Evolutionary conservation across 2,888 invertebrate species (phyloP).

Genomic region (Andricus quercusramuli): DNA sequence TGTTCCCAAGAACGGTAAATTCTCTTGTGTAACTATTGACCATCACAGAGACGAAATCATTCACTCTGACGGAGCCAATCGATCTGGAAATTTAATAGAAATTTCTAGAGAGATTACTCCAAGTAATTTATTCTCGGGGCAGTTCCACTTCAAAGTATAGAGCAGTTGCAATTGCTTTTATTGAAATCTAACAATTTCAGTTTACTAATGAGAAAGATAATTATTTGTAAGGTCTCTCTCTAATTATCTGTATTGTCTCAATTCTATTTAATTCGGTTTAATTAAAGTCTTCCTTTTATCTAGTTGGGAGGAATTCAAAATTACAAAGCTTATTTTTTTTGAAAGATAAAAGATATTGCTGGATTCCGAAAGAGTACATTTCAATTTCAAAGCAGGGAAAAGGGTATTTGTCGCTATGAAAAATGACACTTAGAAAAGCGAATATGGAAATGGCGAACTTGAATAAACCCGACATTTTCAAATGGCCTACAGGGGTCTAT

Average conservation of each 20-base stretch:
- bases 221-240: too few relatives aligned
- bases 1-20: too few relatives aligned
- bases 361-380: not conserved
- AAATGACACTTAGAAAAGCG: constrained; percentile 2
- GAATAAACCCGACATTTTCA: constrained; percentile 16
- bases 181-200: not conserved
- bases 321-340: not conserved
- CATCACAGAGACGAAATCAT: too few relatives aligned
- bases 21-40: too few relatives aligned
- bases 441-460: constrained; percentile 10
- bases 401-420: not conserved
- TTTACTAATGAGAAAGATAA: too few relatives aligned
- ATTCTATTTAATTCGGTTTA: too few relatives aligned
- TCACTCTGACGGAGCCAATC: not conserved
- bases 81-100: not conserved
- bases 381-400: not conserved
- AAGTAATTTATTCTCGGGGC: not conserved
- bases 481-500: constrained; percentile 11
- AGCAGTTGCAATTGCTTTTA: not conserved
- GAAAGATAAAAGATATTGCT: not conserved
- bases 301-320: not conserved
- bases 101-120: not conserved
- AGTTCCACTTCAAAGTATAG: not conserved
- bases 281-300: too few relatives aligned
- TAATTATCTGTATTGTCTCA: too few relatives aligned